Percentiles rank a stretch among this genome's conserved stretches.
Conservation (phyloP, 1,140 invertebrate species). For the Neodiprion pinetum region DNA sequence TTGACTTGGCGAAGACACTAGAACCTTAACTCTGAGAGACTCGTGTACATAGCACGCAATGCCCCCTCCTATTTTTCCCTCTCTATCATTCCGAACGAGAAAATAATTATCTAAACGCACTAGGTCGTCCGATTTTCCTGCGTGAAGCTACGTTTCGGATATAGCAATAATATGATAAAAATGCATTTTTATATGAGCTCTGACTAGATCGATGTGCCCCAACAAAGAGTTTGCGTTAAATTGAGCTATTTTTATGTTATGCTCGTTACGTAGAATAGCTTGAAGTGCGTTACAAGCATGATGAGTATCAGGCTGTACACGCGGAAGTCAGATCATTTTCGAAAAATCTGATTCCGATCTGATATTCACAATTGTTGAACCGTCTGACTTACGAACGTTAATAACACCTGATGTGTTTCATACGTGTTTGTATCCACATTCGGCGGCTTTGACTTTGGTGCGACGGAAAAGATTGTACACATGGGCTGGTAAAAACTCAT, state of each 20-base stretch:
- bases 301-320: too few species aligned
- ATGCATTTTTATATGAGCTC: not conserved
- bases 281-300: too few species aligned
- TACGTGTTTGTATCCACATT: too few species aligned
- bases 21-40: slow-evolving; percentile 1
- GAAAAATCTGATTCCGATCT: too few species aligned
- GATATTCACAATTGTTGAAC: too few species aligned
- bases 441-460: not conserved
- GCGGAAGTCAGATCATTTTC: too few species aligned
- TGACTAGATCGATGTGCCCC: too few species aligned
- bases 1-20: not conserved
- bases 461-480: not conserved
- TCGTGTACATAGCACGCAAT: slow-evolving; percentile 6
- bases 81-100: slow-evolving; percentile 6
- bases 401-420: too few species aligned
- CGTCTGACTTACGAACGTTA: too few species aligned
- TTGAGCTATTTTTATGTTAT: too few species aligned
- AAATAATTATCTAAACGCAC: not conserved
- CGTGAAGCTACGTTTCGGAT: not conserved
- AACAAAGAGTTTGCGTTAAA: too few species aligned
- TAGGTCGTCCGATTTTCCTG: not conserved
- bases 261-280: too few species aligned
- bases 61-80: not conserved
- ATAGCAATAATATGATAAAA: slow-evolving; percentile 10
- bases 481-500: not conserved